These are phyloP conservation scores for Hystrix brachyura DNA, from an alignment of 2,113 vertebrate species.

Conservation along the genomic window DNA sequence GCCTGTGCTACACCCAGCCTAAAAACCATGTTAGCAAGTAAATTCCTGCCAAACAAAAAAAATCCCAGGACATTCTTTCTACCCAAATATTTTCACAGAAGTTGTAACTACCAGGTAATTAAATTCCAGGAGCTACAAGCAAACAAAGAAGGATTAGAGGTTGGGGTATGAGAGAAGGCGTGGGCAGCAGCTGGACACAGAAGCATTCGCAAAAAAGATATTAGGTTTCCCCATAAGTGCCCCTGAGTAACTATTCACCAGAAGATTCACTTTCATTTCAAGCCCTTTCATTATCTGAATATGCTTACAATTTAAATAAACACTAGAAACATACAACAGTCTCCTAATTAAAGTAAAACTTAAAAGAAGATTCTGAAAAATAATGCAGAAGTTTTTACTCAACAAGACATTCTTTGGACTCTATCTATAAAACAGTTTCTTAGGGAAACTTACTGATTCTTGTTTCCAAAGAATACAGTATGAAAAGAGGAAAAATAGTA, in stretches of 20 bases:
- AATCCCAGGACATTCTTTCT: constrained; percentile 4
- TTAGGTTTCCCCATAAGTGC: not conserved
- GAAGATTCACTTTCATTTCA: constrained; percentile 54
- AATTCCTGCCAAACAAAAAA: constrained; percentile 61
- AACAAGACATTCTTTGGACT: constrained; percentile 21
- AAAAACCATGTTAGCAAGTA: constrained; percentile 43
- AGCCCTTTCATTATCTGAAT: constrained; percentile 25
- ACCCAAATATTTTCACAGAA: constrained; percentile 51
- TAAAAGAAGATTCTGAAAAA: constrained; percentile 50
- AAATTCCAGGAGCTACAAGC: constrained; percentile 24
- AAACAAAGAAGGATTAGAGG: constrained; percentile 6
- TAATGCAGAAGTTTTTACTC: constrained; percentile 9
- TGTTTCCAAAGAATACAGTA: constrained; percentile 24
- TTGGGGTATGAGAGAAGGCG: not conserved
- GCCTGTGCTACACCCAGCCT: not conserved
- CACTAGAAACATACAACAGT: constrained; percentile 54
- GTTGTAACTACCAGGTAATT: constrained; percentile 50
- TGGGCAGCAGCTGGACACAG: not conserved
- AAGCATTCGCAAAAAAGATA: constrained; percentile 28
- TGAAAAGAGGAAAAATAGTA: not conserved
- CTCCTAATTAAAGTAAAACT: constrained; percentile 48
- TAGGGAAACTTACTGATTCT: not conserved
- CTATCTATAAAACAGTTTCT: constrained; percentile 42
- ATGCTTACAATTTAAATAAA: constrained; percentile 50
- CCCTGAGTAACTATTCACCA: constrained; percentile 31